Evolutionary conservation across 2,797 vertebrate species (phyloP).

Genomic region (Darevskia mixta): DNA sequence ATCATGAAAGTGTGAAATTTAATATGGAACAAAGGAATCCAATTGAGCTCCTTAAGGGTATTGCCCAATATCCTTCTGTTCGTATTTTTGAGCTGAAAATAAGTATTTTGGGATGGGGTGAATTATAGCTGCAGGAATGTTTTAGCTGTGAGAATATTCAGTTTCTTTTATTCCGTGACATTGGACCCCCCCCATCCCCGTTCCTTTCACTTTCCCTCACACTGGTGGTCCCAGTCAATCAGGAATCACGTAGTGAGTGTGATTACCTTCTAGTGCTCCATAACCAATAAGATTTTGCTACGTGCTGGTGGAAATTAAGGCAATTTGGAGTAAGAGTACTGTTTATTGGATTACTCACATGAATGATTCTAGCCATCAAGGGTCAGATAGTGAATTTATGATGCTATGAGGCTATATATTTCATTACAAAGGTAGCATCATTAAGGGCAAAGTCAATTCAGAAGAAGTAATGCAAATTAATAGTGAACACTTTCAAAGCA

Average conservation of each 20-base stretch:
- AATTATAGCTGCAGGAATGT: neutral
- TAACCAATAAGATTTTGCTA: neutral
- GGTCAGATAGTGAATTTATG: neutral
- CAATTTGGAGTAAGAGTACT: neutral
- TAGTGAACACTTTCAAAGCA: neutral
- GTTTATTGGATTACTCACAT: neutral
- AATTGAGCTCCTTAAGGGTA: rapidly evolving
- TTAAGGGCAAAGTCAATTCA: neutral
- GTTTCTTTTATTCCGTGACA: neutral
- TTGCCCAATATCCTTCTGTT: neutral
- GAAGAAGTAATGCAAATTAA: neutral
- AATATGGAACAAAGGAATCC: rapidly evolving
- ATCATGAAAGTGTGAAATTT: neutral
- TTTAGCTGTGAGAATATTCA: neutral
- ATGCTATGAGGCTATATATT: neutral
- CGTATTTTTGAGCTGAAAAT: neutral
- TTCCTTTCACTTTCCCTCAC: neutral
- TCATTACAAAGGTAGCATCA: neutral
- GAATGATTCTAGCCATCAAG: neutral
- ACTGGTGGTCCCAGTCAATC: neutral
- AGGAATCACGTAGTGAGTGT: neutral
- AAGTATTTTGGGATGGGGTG: neutral
- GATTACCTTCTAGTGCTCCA: neutral
- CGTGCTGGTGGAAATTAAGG: neutral
- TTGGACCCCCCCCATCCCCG: neutral